Percentiles rank a stretch among this genome's conserved stretches.
These are phyloP conservation scores for Aplysina aerophoba DNA, from an alignment of 37 sponge, comb jelly and placozoan genomes.

Conservation along the genomic window DNA sequence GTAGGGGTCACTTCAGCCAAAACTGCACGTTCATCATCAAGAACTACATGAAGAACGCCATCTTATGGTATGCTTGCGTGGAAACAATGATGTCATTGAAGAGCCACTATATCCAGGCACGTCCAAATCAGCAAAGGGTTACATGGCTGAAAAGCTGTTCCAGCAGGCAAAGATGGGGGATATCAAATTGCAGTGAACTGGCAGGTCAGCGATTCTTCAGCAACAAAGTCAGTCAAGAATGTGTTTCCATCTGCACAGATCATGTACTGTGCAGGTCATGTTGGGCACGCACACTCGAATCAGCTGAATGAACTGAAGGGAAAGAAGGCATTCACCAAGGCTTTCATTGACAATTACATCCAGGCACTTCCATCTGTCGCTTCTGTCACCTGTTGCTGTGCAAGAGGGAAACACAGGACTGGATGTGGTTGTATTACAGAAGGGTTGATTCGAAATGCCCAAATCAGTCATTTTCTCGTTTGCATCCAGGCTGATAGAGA, in stretches of 20 bases:
- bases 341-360: conserved; percentile 4
- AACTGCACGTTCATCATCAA: conserved; percentile 37
- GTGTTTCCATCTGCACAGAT: conserved; percentile 19
- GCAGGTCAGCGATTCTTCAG: conserved; percentile 51
- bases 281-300: conserved; percentile 25
- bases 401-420: neutral
- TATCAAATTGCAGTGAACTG: conserved; percentile 19
- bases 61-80: conserved; percentile 31
- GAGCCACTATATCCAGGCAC: conserved; percentile 49
- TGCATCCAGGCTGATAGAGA: neutral
- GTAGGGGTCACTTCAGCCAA: conserved; percentile 21
- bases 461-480: conserved; percentile 16
- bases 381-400: conserved; percentile 19
- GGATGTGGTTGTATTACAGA: conserved; percentile 50
- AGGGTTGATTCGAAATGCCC: conserved; percentile 20
- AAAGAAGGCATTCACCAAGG: neutral
- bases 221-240: conserved; percentile 20
- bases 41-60: conserved; percentile 37
- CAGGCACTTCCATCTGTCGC: conserved; percentile 25
- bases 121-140: conserved; percentile 39
- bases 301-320: neutral
- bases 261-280: conserved; percentile 45
- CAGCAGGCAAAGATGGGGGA: conserved; percentile 40
- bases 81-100: conserved; percentile 24
- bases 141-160: conserved; percentile 37